Evolutionary conservation across 2,888 invertebrate species (phyloP).

Genomic region (Teleiodes luculella): DNA sequence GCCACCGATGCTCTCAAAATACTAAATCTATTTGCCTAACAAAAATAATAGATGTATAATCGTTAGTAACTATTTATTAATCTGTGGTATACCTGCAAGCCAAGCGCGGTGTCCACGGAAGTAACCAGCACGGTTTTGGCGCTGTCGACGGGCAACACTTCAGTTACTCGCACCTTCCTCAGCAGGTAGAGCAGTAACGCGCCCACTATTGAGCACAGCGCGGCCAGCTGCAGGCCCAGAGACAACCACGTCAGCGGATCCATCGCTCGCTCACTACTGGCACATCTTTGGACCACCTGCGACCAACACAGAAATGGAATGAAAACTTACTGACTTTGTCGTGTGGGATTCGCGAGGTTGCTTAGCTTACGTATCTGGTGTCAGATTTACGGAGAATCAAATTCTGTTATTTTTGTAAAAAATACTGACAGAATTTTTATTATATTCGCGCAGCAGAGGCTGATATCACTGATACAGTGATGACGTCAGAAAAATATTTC

Average conservation of each 20-base stretch:
- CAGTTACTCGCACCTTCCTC: conserved; percentile 83
- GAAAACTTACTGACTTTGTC: background rate
- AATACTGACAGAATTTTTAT: too few species aligned
- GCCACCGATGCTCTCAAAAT: too few species aligned
- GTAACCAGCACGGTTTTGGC: conserved; percentile 88
- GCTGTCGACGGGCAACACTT: conserved; percentile 78
- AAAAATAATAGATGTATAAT: too few species aligned
- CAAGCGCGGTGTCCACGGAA: conserved; percentile 88
- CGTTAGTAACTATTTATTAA: too few species aligned
- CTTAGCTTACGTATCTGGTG: too few species aligned
- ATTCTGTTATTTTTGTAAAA: too few species aligned
- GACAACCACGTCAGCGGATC: conserved; percentile 89
- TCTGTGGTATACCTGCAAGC: conserved; percentile 86
- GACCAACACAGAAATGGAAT: conserved; percentile 35
- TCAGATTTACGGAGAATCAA: too few species aligned
- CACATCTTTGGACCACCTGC: conserved; percentile 55
- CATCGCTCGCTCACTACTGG: conserved; percentile 72
- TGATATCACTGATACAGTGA: too few species aligned
- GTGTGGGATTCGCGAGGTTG: background rate
- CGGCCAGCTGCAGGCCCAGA: conserved; percentile 88
- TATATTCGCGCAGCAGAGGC: too few species aligned
- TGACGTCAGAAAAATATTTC: too few species aligned
- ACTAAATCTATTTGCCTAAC: too few species aligned
- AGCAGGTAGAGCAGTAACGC: conserved; percentile 87
- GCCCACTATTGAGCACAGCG: conserved; percentile 90